Percentiles rank a stretch among this genome's conserved stretches.
These are phyloP conservation scores for Erethizon dorsatum DNA, from an alignment of 2,797 vertebrate genomes.

Conservation along the genomic window DNA sequence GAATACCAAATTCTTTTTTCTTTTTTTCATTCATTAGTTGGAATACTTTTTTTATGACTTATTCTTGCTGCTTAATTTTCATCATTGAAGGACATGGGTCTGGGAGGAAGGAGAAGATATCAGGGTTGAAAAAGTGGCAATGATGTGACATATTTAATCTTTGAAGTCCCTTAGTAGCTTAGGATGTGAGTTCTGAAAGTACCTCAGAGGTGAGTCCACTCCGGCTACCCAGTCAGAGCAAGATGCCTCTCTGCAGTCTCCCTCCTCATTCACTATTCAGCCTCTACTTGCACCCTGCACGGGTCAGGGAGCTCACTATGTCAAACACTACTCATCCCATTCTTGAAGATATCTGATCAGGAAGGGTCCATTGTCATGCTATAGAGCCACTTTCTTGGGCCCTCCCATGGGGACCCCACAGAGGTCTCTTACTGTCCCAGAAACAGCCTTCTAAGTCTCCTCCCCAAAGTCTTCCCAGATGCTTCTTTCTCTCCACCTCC, in stretches of 20 bases:
- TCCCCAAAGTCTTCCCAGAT: slow-evolving; percentile 31
- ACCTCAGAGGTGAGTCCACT: background rate
- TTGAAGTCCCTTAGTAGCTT: slow-evolving; percentile 16
- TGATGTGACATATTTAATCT: background rate
- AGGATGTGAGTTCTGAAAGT: background rate
- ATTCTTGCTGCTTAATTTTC: slow-evolving; percentile 20
- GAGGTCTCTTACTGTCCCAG: background rate
- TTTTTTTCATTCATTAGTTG: background rate
- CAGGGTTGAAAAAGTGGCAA: background rate
- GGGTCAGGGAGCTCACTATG: background rate
- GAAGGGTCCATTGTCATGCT: background rate
- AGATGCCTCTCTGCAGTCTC: background rate
- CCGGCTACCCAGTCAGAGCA: background rate
- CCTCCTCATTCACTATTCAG: background rate
- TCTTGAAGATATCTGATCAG: background rate
- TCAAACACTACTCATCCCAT: background rate
- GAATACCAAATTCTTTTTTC: background rate
- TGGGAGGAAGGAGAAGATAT: background rate
- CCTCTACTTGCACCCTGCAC: background rate
- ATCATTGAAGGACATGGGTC: background rate
- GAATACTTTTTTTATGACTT: background rate
- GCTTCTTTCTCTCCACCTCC: background rate
- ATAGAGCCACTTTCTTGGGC: background rate
- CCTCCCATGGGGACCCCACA: background rate
- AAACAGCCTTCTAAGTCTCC: slow-evolving; percentile 13